Evolutionary conservation across 1,140 invertebrate species (phyloP).

Genomic region (Pentalonia nigronervosa): DNA sequence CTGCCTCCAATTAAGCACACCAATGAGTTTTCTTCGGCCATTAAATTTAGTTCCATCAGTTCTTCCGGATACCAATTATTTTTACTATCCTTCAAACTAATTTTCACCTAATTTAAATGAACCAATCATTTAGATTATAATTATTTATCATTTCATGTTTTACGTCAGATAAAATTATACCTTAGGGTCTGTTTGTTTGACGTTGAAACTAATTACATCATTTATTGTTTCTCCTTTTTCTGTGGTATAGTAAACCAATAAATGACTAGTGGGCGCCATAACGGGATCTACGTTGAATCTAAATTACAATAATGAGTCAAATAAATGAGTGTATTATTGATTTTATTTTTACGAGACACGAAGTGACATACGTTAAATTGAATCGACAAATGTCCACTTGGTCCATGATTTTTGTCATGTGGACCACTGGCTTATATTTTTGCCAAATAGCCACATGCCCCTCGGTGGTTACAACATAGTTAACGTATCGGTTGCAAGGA

Average conservation of each 20-base stretch:
- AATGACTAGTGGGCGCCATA: conserved; percentile 77
- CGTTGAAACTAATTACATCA: conserved; percentile 72
- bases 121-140: neutral
- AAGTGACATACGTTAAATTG: conserved; percentile 70
- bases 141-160: neutral
- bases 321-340: neutral
- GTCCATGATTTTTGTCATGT: conserved; percentile 60
- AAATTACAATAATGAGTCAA: conserved; percentile 59
- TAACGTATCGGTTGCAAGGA: conserved; percentile 69
- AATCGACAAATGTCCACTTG: conserved; percentile 68
- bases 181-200: conserved; percentile 69
- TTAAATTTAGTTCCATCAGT: conserved; percentile 67
- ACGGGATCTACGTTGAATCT: conserved; percentile 70
- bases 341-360: neutral
- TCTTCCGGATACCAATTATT: conserved; percentile 64
- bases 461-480: conserved; percentile 70
- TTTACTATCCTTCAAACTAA: conserved; percentile 47
- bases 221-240: conserved; percentile 77
- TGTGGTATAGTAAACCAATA: conserved; percentile 80
- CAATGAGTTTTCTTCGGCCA: conserved; percentile 67
- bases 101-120: conserved; percentile 43
- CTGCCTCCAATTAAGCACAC: conserved; percentile 69
- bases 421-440: conserved; percentile 61
- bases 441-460: conserved; percentile 70
- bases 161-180: conserved; percentile 63